Percentiles rank a stretch among this genome's conserved stretches.
Evolutionary conservation across 2,113 vertebrate species (phyloP).

Genomic region (Symphodus melops): DNA sequence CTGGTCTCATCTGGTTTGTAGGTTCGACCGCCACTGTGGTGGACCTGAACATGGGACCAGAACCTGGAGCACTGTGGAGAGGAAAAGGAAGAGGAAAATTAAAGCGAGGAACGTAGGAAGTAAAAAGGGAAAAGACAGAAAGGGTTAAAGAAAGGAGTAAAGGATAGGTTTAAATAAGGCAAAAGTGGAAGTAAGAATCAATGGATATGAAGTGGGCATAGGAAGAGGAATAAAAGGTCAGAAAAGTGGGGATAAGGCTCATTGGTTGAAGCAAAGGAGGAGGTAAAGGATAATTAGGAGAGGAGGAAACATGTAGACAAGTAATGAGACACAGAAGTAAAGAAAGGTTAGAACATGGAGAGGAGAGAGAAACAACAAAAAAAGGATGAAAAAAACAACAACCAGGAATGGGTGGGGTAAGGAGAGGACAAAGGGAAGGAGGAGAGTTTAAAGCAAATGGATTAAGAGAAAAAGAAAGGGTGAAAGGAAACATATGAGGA

Average conservation of each 20-base stretch:
- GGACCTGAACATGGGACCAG: conserved; percentile 79
- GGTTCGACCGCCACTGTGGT: conserved; percentile 77
- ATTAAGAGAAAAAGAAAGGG: neutral
- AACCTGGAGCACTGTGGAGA: conserved; percentile 71
- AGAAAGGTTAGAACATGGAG: neutral
- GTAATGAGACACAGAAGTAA: no score
- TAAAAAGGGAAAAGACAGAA: neutral
- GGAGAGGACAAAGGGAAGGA: neutral
- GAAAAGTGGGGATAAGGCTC: no score
- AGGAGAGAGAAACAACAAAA: neutral
- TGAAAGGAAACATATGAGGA: neutral
- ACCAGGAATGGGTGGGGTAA: neutral
- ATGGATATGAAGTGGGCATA: no score
- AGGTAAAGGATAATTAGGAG: no score
- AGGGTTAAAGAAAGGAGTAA: no score
- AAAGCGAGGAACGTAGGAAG: neutral
- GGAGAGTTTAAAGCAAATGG: neutral
- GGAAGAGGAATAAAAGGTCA: no score
- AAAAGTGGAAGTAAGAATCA: no score
- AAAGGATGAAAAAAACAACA: neutral
- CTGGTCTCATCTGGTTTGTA: conserved; percentile 16
- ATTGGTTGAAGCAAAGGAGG: no score
- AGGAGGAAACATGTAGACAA: no score
- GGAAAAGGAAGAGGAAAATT: neutral
- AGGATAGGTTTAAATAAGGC: no score